A percentile compares a stretch with the other conserved stretches of the same genome.
phyloP scores from a whole-genome alignment of 2,888 invertebrate genomes.

The Phalangium opilio region DNA sequence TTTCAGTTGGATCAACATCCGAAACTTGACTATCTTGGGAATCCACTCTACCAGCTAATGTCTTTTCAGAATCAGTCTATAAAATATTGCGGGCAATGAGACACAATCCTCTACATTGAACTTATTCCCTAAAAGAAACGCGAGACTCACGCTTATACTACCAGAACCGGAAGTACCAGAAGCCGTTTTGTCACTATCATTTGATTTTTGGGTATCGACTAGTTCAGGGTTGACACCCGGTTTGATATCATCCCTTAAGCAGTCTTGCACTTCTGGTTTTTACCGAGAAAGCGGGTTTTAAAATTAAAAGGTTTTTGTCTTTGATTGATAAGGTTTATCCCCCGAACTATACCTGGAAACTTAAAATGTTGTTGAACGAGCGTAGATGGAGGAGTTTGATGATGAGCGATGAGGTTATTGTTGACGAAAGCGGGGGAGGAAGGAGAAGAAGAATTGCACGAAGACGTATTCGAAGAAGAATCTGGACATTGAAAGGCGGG shows the following conservation, averaged over 20 bases:
- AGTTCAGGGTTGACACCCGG: slow-evolving; percentile 24
- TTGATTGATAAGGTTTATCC: no score
- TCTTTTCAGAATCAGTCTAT: slow-evolving; percentile 58
- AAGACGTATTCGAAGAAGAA: slow-evolving; percentile 62
- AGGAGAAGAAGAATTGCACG: slow-evolving; percentile 90
- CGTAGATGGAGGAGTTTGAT: slow-evolving; percentile 21
- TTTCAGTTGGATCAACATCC: slow-evolving; percentile 35
- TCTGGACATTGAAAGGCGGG: slow-evolving; percentile 42
- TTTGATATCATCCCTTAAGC: no score
- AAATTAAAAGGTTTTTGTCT: no score
- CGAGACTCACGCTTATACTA: slow-evolving; percentile 27
- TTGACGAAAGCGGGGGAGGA: slow-evolving; percentile 62
- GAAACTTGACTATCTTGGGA: slow-evolving; percentile 65
- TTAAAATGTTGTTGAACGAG: slow-evolving; percentile 49
- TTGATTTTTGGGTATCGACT: slow-evolving; percentile 36
- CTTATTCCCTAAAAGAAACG: background rate
- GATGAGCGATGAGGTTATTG: slow-evolving; percentile 17
- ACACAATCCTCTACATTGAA: no score
- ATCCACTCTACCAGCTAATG: slow-evolving; percentile 55
- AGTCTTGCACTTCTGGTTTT: no score
- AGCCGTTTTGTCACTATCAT: slow-evolving; percentile 46
- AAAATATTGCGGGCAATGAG: no score
- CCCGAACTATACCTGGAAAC: slow-evolving; percentile 51
- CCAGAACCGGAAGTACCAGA: slow-evolving; percentile 22
- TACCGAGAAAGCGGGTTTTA: no score